Base-by-base conservation (phyloP, 2,888 invertebrate species). In the Seira musarum region DNA sequence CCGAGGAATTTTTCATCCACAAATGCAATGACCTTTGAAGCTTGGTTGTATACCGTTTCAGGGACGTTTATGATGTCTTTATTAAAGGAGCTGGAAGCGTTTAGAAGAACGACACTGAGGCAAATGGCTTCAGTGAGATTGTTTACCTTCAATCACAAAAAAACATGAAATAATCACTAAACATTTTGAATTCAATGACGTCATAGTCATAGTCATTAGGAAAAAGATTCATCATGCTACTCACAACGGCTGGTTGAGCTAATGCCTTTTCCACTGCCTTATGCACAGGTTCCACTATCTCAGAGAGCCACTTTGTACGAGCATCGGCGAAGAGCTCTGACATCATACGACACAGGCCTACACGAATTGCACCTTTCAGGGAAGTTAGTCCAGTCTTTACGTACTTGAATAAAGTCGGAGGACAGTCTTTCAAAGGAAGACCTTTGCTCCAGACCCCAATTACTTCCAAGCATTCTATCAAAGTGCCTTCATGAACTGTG, bases 401-500 rank as follows among this genome's bases (percentile, higher is more conserved):
- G 57, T 82, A 85, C 8, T 67, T 72, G 1, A 69, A 40, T 5
- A 83, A 57, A 1, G 82, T 68, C 49, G 76, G 15, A 1, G 94
- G 93, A 46, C 94, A 53, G 3, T 70, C 90, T 82, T 92, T 91
- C n/a, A 90, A 91, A 0, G 90, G 89, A 83, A 94, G 92, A 87
- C 93, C 92, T 17, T 89, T 88, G 68, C 93, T 92, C 98, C 97
- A 98, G 24, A 93, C 88, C 6, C 93, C 91, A 89, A 97, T 91
- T 92, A 94, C 93, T 87, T 95, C 93, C 24, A 97, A 90, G 6
- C 95, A 93, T 86, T 93, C 93, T 83, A 94, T 92, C 71, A 97
- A 89, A 0, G 96, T 96, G 88, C 95, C 95, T 89, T 98, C 98
- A 89, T 98, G 97, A 40, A 95, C 95, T 91, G 40, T 40, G 40